phyloP scores from a whole-genome alignment of 2,888 invertebrate species.

The Thysanoteuthis rhombus region DNA sequence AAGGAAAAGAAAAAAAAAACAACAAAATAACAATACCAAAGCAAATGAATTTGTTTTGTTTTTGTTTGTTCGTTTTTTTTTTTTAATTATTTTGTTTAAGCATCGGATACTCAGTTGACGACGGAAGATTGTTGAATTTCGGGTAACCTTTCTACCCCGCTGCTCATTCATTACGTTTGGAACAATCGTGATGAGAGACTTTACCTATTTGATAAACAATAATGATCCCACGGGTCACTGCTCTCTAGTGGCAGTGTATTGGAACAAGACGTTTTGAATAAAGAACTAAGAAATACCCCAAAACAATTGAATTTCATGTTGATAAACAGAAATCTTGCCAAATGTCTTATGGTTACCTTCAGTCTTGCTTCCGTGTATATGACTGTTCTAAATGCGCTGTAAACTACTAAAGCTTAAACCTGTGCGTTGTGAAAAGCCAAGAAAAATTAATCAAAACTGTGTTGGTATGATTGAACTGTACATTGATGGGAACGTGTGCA shows the following conservation, averaged over 20 bases:
- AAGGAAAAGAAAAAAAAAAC: not conserved
- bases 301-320: not conserved
- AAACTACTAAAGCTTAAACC: not conserved
- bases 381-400: constrained; percentile 31
- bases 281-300: not conserved
- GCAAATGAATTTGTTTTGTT: not conserved
- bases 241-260: not conserved
- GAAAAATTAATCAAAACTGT: not conserved
- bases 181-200: not conserved
- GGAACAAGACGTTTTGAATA: not conserved
- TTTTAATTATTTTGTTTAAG: not conserved
- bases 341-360: constrained; percentile 20
- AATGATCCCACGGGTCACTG: constrained; percentile 13
- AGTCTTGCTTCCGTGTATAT: constrained; percentile 33
- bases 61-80: not conserved
- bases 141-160: not conserved
- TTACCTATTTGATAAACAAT: not conserved
- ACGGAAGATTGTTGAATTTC: constrained; percentile 15
- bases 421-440: constrained; percentile 29
- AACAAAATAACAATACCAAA: not conserved
- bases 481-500: constrained; percentile 15
- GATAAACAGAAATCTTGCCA: constrained; percentile 28
- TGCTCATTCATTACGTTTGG: not conserved
- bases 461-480: not conserved
- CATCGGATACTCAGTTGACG: not conserved